Evolutionary conservation across 2,113 vertebrate species (phyloP).

Genomic region (Pseudorectes ferrugineus): DNA sequence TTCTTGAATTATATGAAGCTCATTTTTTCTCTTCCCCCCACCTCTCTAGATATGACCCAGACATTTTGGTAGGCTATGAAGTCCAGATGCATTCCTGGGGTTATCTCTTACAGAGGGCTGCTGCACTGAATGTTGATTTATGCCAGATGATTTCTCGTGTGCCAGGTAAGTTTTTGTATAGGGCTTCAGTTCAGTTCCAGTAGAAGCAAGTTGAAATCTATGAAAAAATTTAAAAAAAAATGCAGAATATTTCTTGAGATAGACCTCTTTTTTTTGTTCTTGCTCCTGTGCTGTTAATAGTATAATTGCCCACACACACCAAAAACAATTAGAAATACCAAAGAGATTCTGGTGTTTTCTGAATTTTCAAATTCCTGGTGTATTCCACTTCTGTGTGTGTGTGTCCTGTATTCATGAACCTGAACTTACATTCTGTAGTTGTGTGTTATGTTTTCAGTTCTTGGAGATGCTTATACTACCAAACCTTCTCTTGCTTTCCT

Average conservation of each 20-base stretch:
- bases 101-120: slow-evolving; percentile 92
- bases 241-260: not conserved
- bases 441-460: not conserved
- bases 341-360: not conserved
- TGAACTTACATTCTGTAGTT: not conserved
- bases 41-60: slow-evolving; percentile 88
- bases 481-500: not conserved
- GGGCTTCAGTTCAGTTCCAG: not conserved
- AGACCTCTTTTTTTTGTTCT: not conserved
- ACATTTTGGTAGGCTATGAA: slow-evolving; percentile 96
- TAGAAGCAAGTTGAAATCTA: not conserved
- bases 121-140: slow-evolving; percentile 81
- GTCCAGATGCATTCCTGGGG: slow-evolving; percentile 98
- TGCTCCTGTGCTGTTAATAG: not conserved
- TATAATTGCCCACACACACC: not conserved
- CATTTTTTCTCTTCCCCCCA: not conserved
- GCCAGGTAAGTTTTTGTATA: slow-evolving; percentile 78
- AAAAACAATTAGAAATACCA: not conserved
- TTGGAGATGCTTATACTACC: not conserved
- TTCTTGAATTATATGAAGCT: not conserved
- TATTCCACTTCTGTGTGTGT: not conserved
- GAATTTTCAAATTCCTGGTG: not conserved
- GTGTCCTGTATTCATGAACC: not conserved
- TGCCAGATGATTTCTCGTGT: slow-evolving; percentile 94
- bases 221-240: not conserved